These are phyloP conservation scores for Zoanthus solanderi DNA, from an alignment of 92 coral and sea anemone genomes.

Conservation along the genomic window DNA sequence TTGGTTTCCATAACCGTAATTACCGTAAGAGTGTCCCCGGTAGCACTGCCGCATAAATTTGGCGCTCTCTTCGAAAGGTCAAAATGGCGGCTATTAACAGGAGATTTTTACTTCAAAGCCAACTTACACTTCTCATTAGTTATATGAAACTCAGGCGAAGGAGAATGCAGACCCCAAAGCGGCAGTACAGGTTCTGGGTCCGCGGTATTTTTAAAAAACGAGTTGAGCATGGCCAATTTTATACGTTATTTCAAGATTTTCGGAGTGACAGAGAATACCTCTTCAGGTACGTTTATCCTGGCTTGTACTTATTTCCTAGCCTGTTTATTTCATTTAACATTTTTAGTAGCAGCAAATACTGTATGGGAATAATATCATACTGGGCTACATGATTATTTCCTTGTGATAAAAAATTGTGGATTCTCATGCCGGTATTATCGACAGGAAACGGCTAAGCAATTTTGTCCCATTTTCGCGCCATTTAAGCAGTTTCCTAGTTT, in stretches of 20 bases:
- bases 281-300: too few relatives aligned
- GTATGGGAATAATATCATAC: not conserved
- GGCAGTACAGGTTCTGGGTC: not conserved
- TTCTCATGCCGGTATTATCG: not conserved
- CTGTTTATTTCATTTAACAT: not conserved
- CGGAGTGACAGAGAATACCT: too few relatives aligned
- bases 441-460: constrained; percentile 18
- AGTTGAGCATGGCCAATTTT: constrained; percentile 37
- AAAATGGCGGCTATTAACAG: too few relatives aligned
- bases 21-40: too few relatives aligned
- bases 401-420: constrained; percentile 33
- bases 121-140: too few relatives aligned
- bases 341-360: not conserved
- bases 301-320: not conserved
- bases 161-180: too few relatives aligned
- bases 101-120: too few relatives aligned
- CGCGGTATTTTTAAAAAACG: constrained; percentile 38
- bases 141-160: too few relatives aligned
- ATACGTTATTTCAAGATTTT: too few relatives aligned
- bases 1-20: too few relatives aligned
- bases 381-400: constrained; percentile 32
- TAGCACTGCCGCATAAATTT: too few relatives aligned
- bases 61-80: too few relatives aligned
- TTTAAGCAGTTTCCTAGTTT: constrained; percentile 12
- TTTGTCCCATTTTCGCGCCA: constrained; percentile 27